Percentiles rank a stretch among this genome's conserved stretches.
These are phyloP conservation scores for Heliothis virescens DNA, from an alignment of 1,140 invertebrate species.

Conservation along the genomic window DNA sequence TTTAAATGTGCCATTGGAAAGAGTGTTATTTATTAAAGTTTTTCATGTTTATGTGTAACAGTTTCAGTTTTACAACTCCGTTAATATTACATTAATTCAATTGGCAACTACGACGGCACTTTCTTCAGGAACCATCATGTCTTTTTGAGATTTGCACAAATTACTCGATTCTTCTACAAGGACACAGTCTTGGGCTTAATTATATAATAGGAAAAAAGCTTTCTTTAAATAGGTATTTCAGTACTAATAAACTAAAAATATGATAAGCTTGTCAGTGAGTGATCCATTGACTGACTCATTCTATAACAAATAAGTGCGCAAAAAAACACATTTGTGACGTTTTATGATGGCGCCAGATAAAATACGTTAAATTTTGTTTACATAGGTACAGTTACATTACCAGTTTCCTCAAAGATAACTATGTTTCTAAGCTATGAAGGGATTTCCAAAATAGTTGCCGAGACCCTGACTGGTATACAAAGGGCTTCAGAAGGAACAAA, in stretches of 20 bases:
- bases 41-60: background rate
- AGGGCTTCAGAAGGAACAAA: too few relatives aligned
- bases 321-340: background rate
- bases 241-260: background rate
- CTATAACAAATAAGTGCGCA: background rate
- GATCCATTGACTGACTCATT: conserved; percentile 17
- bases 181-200: too few relatives aligned
- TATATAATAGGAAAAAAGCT: background rate
- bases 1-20: conserved; percentile 9
- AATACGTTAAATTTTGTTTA: background rate
- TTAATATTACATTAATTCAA: background rate
- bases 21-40: background rate
- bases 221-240: too few relatives aligned
- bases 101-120: too few relatives aligned
- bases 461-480: too few relatives aligned
- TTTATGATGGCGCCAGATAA: background rate
- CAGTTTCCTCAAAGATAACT: too few relatives aligned
- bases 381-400: too few relatives aligned
- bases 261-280: conserved; percentile 1
- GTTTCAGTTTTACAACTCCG: background rate
- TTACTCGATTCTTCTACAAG: too few relatives aligned
- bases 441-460: too few relatives aligned
- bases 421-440: too few relatives aligned
- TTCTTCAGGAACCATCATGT: too few relatives aligned
- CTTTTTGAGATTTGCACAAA: too few relatives aligned